Conservation (phyloP, 1,140 invertebrate species). For the Solen grandis region DNA sequence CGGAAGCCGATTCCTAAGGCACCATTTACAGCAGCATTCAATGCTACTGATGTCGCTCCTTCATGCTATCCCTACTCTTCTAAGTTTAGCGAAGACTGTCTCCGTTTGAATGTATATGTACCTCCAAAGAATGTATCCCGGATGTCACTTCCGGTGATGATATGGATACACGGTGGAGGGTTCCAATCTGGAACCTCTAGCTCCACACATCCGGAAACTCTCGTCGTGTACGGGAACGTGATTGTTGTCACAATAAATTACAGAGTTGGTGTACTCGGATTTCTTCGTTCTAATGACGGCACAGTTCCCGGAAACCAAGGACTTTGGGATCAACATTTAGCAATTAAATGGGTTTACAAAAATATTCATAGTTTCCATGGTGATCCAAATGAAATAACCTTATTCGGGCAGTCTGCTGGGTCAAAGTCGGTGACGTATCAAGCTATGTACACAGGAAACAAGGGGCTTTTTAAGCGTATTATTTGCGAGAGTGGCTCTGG, state of each 20-base stretch:
- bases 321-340: conserved; percentile 44
- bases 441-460: conserved; percentile 33
- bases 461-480: conserved; percentile 26
- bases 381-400: conserved; percentile 12
- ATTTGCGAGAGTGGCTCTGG: conserved; percentile 32
- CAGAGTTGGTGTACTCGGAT: conserved; percentile 30
- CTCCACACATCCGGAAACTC: background rate
- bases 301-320: conserved; percentile 26
- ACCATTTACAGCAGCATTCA: conserved; percentile 20
- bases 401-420: conserved; percentile 42
- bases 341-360: conserved; percentile 45
- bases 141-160: conserved; percentile 14
- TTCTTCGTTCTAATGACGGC: conserved; percentile 14
- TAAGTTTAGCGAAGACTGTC: conserved; percentile 80
- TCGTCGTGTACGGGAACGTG: conserved; percentile 25
- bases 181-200: background rate
- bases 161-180: conserved; percentile 37
- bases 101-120: conserved; percentile 34
- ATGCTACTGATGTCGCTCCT: background rate
- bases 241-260: conserved; percentile 47
- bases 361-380: conserved; percentile 38
- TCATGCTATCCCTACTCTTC: no score
- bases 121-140: background rate
- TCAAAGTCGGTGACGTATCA: conserved; percentile 6
- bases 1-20: conserved; percentile 39